Evolutionary conservation across 2,113 vertebrate genomes (phyloP).

Genomic region (Solenodon paradoxus): DNA sequence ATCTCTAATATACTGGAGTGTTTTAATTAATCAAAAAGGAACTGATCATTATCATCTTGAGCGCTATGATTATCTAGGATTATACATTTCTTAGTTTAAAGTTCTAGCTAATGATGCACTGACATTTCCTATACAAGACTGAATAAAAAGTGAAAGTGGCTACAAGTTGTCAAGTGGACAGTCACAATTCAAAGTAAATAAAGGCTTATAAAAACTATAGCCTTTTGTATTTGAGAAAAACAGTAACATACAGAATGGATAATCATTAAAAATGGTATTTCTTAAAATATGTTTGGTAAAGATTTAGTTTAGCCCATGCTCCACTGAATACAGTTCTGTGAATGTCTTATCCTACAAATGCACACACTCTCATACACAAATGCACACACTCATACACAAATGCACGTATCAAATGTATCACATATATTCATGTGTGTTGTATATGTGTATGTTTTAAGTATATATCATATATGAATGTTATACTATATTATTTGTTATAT

Average conservation of each 20-base stretch:
- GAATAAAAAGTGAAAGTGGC: neutral
- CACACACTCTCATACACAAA: too few relatives aligned
- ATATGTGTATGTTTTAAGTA: too few relatives aligned
- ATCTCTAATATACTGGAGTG: neutral
- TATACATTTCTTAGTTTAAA: neutral
- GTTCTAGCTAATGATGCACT: neutral
- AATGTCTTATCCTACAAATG: too few relatives aligned
- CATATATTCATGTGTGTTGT: neutral
- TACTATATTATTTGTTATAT: too few relatives aligned
- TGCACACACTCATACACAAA: too few relatives aligned
- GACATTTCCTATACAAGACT: neutral
- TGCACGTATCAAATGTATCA: neutral
- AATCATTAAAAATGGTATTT: neutral
- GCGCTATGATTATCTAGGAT: neutral
- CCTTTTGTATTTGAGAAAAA: neutral
- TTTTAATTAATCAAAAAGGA: slow-evolving; percentile 36
- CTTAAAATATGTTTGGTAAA: neutral
- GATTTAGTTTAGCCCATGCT: neutral
- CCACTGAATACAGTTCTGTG: too few relatives aligned
- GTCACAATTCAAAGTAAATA: slow-evolving; percentile 24
- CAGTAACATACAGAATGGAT: neutral
- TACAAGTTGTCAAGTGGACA: neutral
- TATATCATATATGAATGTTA: too few relatives aligned
- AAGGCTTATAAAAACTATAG: neutral
- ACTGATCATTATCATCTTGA: neutral